phyloP scores from a whole-genome alignment of 2,888 invertebrate species.

The Dysmachus trigonus region DNA sequence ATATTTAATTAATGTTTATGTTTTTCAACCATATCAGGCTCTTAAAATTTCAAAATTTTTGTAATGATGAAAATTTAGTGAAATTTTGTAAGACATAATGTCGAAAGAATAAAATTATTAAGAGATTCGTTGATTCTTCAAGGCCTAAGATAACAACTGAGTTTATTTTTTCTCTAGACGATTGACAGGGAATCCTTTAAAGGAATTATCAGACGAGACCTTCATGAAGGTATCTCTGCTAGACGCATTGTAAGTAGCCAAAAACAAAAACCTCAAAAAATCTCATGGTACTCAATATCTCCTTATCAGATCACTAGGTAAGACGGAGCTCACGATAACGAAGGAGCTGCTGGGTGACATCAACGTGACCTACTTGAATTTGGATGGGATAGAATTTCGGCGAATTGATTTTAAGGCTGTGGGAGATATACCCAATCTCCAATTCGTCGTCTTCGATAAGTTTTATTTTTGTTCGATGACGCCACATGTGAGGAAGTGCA shows the following conservation, averaged over 20 bases:
- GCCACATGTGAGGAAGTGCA: slow-evolving; percentile 68
- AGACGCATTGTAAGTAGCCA: slow-evolving; percentile 67
- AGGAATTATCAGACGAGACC: slow-evolving; percentile 61
- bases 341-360: slow-evolving; percentile 55
- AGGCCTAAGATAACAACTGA: background rate
- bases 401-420: slow-evolving; percentile 66
- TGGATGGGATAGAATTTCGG: slow-evolving; percentile 67
- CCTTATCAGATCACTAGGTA: slow-evolving; percentile 60
- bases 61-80: background rate
- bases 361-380: slow-evolving; percentile 63
- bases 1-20: no score
- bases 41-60: background rate
- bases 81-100: background rate
- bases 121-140: background rate
- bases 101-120: background rate
- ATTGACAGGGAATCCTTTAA: slow-evolving; percentile 64
- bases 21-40: no score
- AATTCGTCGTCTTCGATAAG: slow-evolving; percentile 70
- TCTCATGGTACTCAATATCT: background rate
- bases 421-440: slow-evolving; percentile 63
- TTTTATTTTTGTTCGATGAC: slow-evolving; percentile 73
- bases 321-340: slow-evolving; percentile 60
- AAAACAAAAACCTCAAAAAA: background rate
- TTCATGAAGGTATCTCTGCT: slow-evolving; percentile 63
- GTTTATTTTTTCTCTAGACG: slow-evolving; percentile 56